These are phyloP conservation scores for Scytalopus superciliaris DNA, from an alignment of 2,113 vertebrate species.

Conservation along the genomic window DNA sequence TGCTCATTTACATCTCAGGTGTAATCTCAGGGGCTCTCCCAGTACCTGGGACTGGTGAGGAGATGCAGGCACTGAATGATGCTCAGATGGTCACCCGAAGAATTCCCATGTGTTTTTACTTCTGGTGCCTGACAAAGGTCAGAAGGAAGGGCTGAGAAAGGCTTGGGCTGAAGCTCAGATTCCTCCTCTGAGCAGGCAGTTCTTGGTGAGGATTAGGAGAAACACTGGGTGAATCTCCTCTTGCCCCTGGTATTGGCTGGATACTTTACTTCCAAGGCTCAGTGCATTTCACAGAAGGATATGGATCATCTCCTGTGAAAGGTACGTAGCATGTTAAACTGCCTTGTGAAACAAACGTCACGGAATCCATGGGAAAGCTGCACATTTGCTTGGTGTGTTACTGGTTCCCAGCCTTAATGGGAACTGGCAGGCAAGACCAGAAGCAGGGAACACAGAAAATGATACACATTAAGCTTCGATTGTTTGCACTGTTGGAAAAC, in stretches of 20 bases:
- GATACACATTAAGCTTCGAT: background rate
- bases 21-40: background rate
- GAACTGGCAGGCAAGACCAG: background rate
- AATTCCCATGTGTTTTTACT: background rate
- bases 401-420: background rate
- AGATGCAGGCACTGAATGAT: background rate
- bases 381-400: fast-evolving
- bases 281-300: background rate
- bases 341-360: background rate
- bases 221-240: background rate
- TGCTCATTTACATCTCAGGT: background rate
- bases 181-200: background rate
- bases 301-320: background rate
- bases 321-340: background rate
- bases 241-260: background rate
- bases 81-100: background rate
- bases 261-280: background rate
- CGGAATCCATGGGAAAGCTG: background rate
- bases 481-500: background rate
- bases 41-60: background rate
- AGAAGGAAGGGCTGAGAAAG: background rate
- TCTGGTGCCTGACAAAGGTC: background rate
- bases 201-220: fast-evolving
- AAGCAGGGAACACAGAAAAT: background rate
- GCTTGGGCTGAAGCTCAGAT: background rate